These are phyloP conservation scores for Mobula birostris DNA, from an alignment of 2,113 vertebrate genomes.

Conservation along the genomic window DNA sequence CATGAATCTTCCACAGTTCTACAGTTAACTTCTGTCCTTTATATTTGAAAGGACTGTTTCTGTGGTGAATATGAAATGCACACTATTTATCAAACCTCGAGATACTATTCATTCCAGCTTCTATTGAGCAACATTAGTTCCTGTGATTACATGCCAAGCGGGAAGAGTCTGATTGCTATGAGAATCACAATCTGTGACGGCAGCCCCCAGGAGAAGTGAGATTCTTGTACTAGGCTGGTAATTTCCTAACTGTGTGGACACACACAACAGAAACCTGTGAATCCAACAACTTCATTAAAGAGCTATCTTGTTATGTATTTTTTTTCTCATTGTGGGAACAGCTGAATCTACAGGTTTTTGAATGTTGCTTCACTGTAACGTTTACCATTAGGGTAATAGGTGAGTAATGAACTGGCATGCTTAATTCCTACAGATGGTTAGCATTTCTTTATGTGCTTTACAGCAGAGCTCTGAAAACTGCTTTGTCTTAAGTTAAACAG, in stretches of 20 bases:
- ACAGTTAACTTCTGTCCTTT: background rate
- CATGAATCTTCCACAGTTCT: background rate
- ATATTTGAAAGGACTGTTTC: background rate
- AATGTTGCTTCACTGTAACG: background rate
- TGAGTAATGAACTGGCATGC: background rate
- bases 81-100: background rate
- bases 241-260: background rate
- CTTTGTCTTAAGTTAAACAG: background rate
- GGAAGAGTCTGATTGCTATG: background rate
- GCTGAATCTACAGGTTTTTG: background rate
- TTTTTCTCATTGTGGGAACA: background rate
- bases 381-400: background rate
- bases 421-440: background rate
- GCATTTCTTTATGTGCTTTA: background rate
- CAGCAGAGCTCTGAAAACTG: background rate
- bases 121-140: background rate
- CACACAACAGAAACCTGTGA: background rate
- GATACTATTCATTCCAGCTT: background rate
- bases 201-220: background rate
- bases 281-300: background rate
- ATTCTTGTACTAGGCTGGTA: background rate
- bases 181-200: background rate
- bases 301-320: background rate
- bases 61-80: background rate
- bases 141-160: background rate